Conservation (phyloP, 2,113 vertebrate species). For the Mionectes macconnelli region DNA sequence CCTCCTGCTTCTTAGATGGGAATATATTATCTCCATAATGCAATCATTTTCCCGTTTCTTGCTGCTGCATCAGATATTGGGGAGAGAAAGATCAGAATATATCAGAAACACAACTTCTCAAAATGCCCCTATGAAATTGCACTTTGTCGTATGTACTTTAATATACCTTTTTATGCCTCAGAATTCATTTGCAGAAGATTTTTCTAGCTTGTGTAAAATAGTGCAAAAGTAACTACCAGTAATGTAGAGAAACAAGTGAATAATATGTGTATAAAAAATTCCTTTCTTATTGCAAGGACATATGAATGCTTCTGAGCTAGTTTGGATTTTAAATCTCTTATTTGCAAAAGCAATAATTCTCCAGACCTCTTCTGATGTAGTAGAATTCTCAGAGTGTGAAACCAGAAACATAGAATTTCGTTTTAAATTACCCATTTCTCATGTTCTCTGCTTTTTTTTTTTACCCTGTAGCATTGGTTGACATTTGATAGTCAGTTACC, state of each 20-base stretch:
- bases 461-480: slow-evolving; percentile 73
- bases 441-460: slow-evolving; percentile 37
- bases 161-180: background rate
- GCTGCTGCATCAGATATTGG: background rate
- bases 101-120: background rate
- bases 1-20: background rate
- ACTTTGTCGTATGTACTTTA: background rate
- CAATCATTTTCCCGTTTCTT: background rate
- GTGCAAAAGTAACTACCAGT: background rate
- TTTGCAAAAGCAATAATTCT: slow-evolving; percentile 38
- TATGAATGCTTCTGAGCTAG: background rate
- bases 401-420: slow-evolving; percentile 43
- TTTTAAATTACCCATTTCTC: slow-evolving; percentile 65
- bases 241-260: background rate
- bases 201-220: background rate
- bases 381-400: background rate
- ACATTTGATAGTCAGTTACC: slow-evolving; percentile 74
- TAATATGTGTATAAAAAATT: background rate
- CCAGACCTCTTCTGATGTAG: background rate
- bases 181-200: background rate
- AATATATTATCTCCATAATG: background rate
- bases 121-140: background rate
- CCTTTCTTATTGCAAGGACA: background rate
- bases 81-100: background rate
- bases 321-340: slow-evolving; percentile 23